Evolutionary conservation across 2,113 vertebrate genomes (phyloP), one percentile per base, ranked within the genome.

Genomic region (Dasyurus viverrinus): DNA sequence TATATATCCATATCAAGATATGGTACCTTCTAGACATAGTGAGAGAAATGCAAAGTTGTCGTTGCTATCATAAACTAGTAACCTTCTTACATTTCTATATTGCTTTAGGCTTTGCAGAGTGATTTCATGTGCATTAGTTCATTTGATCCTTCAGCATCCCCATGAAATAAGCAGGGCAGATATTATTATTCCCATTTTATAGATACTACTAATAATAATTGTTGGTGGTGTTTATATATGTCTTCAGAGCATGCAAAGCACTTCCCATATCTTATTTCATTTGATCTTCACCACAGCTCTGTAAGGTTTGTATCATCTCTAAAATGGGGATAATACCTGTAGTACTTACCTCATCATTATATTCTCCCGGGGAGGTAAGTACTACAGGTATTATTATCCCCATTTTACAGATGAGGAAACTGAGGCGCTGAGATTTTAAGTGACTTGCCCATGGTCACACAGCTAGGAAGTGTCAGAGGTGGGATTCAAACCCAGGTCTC

Each of bases 31-130:
- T 90, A 94, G 95, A 93, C 68, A 92, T 54, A 55, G 14, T 4
- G 3, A 96, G 60, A 27, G 22, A 92, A 27, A 92, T 30, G 23
- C 90, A 94, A 93, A 23, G 36, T 93, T 89, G 90, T 93, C 90
- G 50, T 84, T 92, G 91, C 93, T 23, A 89, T 50, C n/a, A 95
- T 5, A 68, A 91, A 96, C 90, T n/a, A 68, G 94, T 94, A 36
- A 36, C 60, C 27, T 23, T 84, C 16, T 84, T 42, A 52, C 26
- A 36, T 52, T 57, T 89, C 23, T 52, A 30, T 16, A 16, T 53
- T 27, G 92, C 47, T 89, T 91, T 27, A 91, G 89, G 53, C 26
- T 55, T 96, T 54, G 89, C 84, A 95, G 94, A 92, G n/a, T 53
- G 84, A 91, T 68, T 89, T 54, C n/a, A 47, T 1, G 11, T 27